These are phyloP conservation scores for Nomada lathburiana DNA, from an alignment of 2,888 invertebrate genomes.

Conservation along the genomic window DNA sequence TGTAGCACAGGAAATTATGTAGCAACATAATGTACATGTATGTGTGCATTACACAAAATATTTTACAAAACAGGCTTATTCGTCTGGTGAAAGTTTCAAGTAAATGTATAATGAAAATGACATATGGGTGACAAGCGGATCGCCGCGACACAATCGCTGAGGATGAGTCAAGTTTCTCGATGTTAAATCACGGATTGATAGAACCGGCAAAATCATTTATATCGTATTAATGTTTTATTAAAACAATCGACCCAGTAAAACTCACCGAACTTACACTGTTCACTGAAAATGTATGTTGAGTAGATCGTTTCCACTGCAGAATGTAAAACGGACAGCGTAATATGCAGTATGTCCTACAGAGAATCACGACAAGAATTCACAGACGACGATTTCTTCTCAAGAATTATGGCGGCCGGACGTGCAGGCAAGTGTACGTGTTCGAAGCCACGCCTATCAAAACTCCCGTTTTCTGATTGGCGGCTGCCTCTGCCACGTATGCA, in stretches of 20 bases:
- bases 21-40: background rate
- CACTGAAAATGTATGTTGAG: slow-evolving; percentile 39
- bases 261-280: slow-evolving; percentile 31
- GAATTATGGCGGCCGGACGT: slow-evolving; percentile 80
- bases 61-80: slow-evolving; percentile 18
- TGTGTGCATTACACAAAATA: background rate
- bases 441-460: slow-evolving; percentile 81
- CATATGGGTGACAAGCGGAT: slow-evolving; percentile 69
- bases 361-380: slow-evolving; percentile 67
- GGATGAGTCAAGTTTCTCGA: slow-evolving; percentile 41
- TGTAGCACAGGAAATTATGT: slow-evolving; percentile 4
- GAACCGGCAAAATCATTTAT: slow-evolving; percentile 65
- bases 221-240: slow-evolving; percentile 23
- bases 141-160: slow-evolving; percentile 56
- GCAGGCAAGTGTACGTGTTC: slow-evolving; percentile 68
- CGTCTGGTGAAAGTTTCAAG: slow-evolving; percentile 28
- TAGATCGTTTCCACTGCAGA: slow-evolving; percentile 31
- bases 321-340: slow-evolving; percentile 45
- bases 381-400: slow-evolving; percentile 70
- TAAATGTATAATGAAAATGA: slow-evolving; percentile 42
- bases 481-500: slow-evolving; percentile 81
- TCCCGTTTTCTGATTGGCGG: slow-evolving; percentile 75
- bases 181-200: slow-evolving; percentile 32
- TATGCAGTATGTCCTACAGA: slow-evolving; percentile 34
- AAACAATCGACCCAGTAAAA: slow-evolving; percentile 21